phyloP scores from a whole-genome alignment of 2,888 invertebrate species.

The Polyploca ridens region DNA sequence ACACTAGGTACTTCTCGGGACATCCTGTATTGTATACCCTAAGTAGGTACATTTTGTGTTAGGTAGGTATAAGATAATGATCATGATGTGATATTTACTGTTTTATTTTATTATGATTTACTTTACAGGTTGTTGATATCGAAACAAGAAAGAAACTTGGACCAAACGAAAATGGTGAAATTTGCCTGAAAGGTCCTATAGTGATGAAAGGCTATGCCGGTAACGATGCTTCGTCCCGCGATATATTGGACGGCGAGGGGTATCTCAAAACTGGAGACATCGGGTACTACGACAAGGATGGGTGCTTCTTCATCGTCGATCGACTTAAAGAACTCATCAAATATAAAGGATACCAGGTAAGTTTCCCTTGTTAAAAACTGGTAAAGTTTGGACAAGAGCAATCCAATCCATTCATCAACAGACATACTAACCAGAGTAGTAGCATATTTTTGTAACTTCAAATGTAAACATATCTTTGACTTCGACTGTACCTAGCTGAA shows the following conservation, averaged over 20 bases:
- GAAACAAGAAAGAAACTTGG: slow-evolving; percentile 52
- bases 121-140: slow-evolving; percentile 65
- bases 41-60: no score
- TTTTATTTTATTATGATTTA: no score
- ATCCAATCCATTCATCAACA: no score
- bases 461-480: no score
- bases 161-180: slow-evolving; percentile 56
- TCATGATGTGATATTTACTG: no score
- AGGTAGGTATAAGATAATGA: no score
- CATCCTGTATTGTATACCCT: no score
- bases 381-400: background rate
- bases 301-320: slow-evolving; percentile 67
- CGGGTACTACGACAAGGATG: slow-evolving; percentile 68
- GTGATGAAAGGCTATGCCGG: slow-evolving; percentile 64
- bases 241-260: slow-evolving; percentile 61
- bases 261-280: slow-evolving; percentile 69
- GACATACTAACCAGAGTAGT: no score
- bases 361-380: slow-evolving; percentile 1
- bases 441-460: no score
- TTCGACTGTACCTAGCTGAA: no score
- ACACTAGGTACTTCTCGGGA: no score
- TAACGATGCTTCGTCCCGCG: slow-evolving; percentile 49
- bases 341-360: slow-evolving; percentile 60
- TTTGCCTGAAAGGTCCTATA: slow-evolving; percentile 60
- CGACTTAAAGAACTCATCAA: slow-evolving; percentile 70